Base-by-base conservation (phyloP, 1,140 invertebrate genomes). In the Leguminivora glycinivorella region DNA sequence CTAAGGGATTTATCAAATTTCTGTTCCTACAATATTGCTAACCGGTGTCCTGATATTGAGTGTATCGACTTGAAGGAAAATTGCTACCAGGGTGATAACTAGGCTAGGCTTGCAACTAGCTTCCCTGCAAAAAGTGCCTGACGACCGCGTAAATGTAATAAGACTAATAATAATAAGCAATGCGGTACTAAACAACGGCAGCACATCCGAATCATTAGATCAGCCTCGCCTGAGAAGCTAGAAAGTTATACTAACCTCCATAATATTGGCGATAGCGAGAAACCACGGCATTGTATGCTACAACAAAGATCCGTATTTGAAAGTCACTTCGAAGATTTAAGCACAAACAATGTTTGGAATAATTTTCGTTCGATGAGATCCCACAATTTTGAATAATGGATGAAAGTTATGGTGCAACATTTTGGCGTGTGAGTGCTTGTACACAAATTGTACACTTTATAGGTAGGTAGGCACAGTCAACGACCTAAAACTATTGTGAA, bases 181-280 rank as follows among this genome's bases (percentile, higher is more conserved):
- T 40, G 12, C 24, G 58, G 58, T 63, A 29, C 26, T 22, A 63
- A 0, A 63, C 58, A n/a, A n/a, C 19, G 17, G 5, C 25, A 29
- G 26, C 58, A 17, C 58, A 63, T 34, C 58, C n/a, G 14, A 63
- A 63, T 63, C 58, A 29, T 63, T 58, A 58, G 56, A 58, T 29
- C 22, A 58, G 56, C 56, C 12, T 25, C 24, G 24, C 1, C 12
- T 17, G 58, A 34, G 58, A 31, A 63, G 29, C 58, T 26, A 63
- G 58, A 63, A 63, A 63, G 58, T 63, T 63, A 63, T 34, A 63
- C 58, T 63, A 63, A 63, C 58, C 58, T 63, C 58, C n/a, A 63
- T 63, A 25, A 29, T 14, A 19, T n/a, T 31, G n/a, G 26, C 17
- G 58, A 63, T 63, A 63, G 58, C n/a, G 4, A 63, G 58, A 63